Evolutionary conservation across 1,140 invertebrate genomes (phyloP).

Genomic region (Drosophila nebulosa): DNA sequence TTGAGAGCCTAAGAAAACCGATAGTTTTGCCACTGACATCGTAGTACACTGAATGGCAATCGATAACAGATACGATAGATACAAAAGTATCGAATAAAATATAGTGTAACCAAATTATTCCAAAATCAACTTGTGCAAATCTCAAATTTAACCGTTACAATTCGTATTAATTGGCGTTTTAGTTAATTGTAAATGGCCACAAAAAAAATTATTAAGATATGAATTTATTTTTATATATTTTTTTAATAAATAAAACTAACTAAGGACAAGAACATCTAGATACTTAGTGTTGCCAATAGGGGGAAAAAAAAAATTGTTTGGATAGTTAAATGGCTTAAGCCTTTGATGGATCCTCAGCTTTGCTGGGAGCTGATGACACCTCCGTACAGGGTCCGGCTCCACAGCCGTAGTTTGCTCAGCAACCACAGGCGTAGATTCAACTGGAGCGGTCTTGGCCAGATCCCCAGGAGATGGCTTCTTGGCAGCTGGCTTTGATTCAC

Average conservation of each 20-base stretch:
- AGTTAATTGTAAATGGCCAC: no score
- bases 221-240: conserved; percentile 17
- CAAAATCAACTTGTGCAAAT: no score
- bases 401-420: background rate
- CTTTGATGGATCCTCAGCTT: conserved; percentile 50
- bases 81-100: background rate
- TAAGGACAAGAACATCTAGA: conserved; percentile 26
- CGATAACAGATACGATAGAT: background rate
- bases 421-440: background rate
- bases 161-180: background rate
- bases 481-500: conserved; percentile 34
- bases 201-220: background rate
- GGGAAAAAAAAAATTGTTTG: conserved; percentile 14
- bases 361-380: conserved; percentile 13
- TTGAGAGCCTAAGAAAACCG: background rate
- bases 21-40: background rate
- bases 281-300: conserved; percentile 4
- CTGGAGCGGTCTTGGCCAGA: conserved; percentile 13
- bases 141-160: no score
- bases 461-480: conserved; percentile 54
- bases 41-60: no score
- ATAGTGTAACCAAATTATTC: background rate
- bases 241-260: conserved; percentile 51
- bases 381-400: conserved; percentile 18
- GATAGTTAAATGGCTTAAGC: conserved; percentile 19